Evolutionary conservation across 37 sponge, comb jelly and placozoan species (phyloP), one percentile per base, ranked within the genome.

Genomic region (Chondrosia reniformis): DNA sequence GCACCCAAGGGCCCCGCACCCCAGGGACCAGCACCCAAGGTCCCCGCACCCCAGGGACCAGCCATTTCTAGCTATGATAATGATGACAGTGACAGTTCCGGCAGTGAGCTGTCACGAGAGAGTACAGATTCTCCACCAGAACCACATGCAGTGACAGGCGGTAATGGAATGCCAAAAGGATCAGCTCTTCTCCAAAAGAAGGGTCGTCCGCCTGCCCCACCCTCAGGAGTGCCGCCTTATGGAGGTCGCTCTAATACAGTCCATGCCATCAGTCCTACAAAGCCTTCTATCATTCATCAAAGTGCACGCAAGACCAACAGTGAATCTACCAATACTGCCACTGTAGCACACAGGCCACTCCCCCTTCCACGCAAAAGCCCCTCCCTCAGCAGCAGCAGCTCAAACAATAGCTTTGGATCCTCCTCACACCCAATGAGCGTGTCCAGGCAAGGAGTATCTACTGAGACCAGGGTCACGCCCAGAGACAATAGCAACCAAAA

Each of bases 381-480:
- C 36, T 67, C 33, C 8, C 36, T 12, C 36, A 34, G 4, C 36
- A 34, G 21, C 36, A 6, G 22, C 45, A 1, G 27, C 72, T 74
- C 82, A 21, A 74, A 75, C 74, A 74, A 81, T n/a, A 38, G 74
- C 33, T 64, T 81, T 28, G 40, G 75, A 33, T 25, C 4, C 30
- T 58, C 74, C 75, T 49, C 63, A 2, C 74, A 73, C 49, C 57
- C 79, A 15, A 63, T 81, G 56, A 52, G 22, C 55, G 55, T 55
- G 46, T 34, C 4, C 57, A 31, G 27, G 33, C 56, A 3, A 55
- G 52, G 55, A 34, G 38, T 32, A 22, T 76, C n/a, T n/a, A n/a
- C n/a, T n/a, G n/a, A n/a, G n/a, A n/a, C n/a, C n/a, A n/a, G n/a
- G n/a, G n/a, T 56, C 8, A 28, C 7, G 7, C 4, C 3, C 58